phyloP scores from a whole-genome alignment of 2,888 invertebrate species.

The Timema podura region DNA sequence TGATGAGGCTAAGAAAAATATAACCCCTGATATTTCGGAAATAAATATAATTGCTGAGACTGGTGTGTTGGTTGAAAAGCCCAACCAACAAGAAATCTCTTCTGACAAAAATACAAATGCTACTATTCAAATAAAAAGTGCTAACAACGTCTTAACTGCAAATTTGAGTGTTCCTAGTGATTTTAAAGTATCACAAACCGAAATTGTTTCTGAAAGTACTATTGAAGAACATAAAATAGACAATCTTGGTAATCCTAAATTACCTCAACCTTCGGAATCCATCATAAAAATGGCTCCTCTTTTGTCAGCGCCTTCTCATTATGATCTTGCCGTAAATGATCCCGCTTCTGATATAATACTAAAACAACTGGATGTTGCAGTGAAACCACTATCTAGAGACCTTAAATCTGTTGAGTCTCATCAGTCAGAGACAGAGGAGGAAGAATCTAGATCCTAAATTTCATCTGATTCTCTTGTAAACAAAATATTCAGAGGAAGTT shows the following conservation, averaged over 20 bases:
- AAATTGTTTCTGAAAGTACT: too few relatives aligned
- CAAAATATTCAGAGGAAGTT: too few relatives aligned
- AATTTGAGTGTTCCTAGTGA: not conserved
- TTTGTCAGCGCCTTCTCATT: not conserved
- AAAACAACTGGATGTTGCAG: not conserved
- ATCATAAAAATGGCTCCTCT: conserved; percentile 8
- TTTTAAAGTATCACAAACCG: too few relatives aligned
- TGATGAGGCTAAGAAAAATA: not conserved
- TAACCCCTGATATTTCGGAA: not conserved
- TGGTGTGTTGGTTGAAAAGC: not conserved
- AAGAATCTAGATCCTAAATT: too few relatives aligned
- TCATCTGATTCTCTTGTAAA: too few relatives aligned
- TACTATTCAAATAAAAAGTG: too few relatives aligned
- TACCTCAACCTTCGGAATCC: conserved; percentile 11
- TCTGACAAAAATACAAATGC: too few relatives aligned
- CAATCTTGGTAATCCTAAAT: too few relatives aligned
- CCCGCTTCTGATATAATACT: not conserved
- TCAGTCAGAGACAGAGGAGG: too few relatives aligned
- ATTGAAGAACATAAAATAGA: too few relatives aligned
- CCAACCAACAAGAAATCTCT: too few relatives aligned
- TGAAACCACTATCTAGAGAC: conserved; percentile 2
- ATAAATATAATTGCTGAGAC: not conserved
- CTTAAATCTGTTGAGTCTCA: conserved; percentile 1
- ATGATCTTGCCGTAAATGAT: not conserved
- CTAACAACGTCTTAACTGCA: too few relatives aligned